Conservation (phyloP, 2,888 invertebrate genomes). For the Nudaria mundana region DNA sequence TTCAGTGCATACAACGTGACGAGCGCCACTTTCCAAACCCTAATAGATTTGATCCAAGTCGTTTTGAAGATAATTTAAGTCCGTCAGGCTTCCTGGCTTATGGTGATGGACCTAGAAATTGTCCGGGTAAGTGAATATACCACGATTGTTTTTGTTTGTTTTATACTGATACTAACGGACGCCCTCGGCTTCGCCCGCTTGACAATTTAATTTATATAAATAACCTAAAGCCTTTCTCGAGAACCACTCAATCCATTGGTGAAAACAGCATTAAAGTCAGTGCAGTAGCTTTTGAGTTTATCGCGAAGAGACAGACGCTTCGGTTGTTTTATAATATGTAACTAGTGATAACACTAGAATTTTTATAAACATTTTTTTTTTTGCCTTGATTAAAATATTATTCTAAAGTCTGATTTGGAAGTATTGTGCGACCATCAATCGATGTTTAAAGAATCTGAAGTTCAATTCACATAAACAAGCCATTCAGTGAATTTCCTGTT, state of each 20-base stretch:
- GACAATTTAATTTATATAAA: too few species aligned
- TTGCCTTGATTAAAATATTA: constrained; percentile 26
- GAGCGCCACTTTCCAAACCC: constrained; percentile 61
- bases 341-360: constrained; percentile 3
- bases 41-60: constrained; percentile 65
- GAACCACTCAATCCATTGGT: too few species aligned
- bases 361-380: constrained; percentile 34
- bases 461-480: constrained; percentile 14
- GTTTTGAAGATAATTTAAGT: constrained; percentile 57
- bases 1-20: constrained; percentile 68
- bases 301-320: too few species aligned
- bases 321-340: background rate
- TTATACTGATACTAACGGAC: too few species aligned
- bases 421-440: constrained; percentile 23
- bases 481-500: background rate
- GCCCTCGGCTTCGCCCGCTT: too few species aligned
- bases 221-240: too few species aligned
- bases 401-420: constrained; percentile 30
- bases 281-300: too few species aligned
- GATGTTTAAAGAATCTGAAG: constrained; percentile 25
- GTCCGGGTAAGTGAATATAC: constrained; percentile 57
- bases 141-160: too few species aligned
- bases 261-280: too few species aligned
- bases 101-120: constrained; percentile 71
- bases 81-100: constrained; percentile 67